A percentile compares a stretch with the other conserved stretches of the same genome.
phyloP scores from a whole-genome alignment of 2,797 vertebrate species.

The Cryptoblepharus egeriae region DNA sequence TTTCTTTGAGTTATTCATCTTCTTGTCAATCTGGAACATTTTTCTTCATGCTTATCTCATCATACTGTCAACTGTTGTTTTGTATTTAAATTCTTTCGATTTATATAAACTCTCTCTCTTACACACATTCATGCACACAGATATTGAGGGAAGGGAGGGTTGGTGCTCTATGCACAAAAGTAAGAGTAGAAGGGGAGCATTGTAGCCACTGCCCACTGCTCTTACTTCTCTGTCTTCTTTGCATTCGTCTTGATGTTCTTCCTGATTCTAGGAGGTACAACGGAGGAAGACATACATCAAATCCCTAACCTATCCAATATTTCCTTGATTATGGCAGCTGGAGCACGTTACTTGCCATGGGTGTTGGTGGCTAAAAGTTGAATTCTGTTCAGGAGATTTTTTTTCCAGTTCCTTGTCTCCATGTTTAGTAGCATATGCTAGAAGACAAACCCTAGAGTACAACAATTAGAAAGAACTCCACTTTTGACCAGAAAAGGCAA shows the following conservation, averaged over 20 bases:
- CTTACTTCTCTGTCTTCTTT: neutral
- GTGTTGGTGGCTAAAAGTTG: no score
- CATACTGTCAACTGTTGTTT: neutral
- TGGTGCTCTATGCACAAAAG: neutral
- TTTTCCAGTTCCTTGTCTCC: no score
- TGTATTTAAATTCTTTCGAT: slow-evolving; percentile 23
- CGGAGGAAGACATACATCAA: no score
- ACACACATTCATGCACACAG: slow-evolving; percentile 6
- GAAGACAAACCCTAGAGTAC: neutral
- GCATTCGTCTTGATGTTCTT: neutral
- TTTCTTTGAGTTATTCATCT: neutral
- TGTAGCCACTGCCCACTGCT: neutral
- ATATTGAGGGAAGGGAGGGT: neutral
- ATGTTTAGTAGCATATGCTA: neutral
- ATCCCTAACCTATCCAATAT: no score
- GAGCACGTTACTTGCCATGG: no score
- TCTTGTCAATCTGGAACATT: neutral
- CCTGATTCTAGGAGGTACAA: neutral
- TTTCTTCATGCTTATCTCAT: slow-evolving; percentile 28
- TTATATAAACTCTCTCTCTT: no score
- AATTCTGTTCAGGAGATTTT: no score
- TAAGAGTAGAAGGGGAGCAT: neutral
- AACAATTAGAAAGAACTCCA: neutral
- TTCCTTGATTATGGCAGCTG: no score
- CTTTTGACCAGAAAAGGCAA: neutral